These are phyloP conservation scores for Polymixis lichenea DNA, from an alignment of 2,888 invertebrate species.

Conservation along the genomic window DNA sequence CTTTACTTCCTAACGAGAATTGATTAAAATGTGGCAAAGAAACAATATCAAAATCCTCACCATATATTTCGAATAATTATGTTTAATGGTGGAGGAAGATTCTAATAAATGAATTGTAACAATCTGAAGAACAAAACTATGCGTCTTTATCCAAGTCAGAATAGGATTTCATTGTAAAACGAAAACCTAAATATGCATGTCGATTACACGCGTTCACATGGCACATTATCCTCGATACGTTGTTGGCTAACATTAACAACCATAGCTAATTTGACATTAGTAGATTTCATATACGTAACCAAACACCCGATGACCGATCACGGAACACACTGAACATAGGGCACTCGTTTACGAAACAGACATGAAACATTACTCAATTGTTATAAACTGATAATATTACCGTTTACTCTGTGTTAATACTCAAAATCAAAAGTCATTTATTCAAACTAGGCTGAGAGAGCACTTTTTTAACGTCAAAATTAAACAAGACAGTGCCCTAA, in stretches of 20 bases:
- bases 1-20: not conserved
- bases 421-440: too few relatives aligned
- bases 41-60: not conserved
- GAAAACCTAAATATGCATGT: slow-evolving; percentile 15
- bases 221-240: slow-evolving; percentile 36
- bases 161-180: not conserved
- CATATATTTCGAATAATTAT: not conserved
- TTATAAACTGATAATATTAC: slow-evolving; percentile 24
- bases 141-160: not conserved
- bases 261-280: slow-evolving; percentile 59
- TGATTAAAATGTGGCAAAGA: not conserved
- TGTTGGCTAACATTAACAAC: slow-evolving; percentile 51
- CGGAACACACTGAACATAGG: slow-evolving; percentile 57
- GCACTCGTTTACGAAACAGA: slow-evolving; percentile 59
- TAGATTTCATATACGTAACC: slow-evolving; percentile 57
- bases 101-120: not conserved
- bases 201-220: slow-evolving; percentile 57
- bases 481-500: too few relatives aligned
- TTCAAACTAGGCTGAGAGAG: too few relatives aligned
- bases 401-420: too few relatives aligned
- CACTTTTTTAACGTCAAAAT: too few relatives aligned
- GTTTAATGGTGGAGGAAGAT: not conserved
- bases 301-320: slow-evolving; percentile 63
- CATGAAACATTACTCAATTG: slow-evolving; percentile 56
- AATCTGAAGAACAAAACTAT: not conserved